Evolutionary conservation across 2,888 invertebrate species (phyloP), one percentile per base, ranked within the genome.

Genomic region (Pelosia muscerda): DNA sequence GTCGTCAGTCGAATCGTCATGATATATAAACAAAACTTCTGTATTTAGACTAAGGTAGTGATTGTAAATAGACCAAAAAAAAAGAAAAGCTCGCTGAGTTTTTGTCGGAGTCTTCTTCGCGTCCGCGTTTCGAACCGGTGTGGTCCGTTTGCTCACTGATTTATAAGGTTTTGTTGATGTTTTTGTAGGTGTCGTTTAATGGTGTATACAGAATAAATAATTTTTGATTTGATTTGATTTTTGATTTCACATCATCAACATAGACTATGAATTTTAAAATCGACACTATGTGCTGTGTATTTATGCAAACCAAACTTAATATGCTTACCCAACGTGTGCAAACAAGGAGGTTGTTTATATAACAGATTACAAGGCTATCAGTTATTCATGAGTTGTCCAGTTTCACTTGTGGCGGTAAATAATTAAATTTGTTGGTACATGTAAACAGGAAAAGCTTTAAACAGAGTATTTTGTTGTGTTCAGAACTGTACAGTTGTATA

Each of bases 341-440:
- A 72, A 69, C 73, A 71, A 53, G 64, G 57, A 64, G 31, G 63
- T 15, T 73, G 78, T 73, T 74, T 73, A 66, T 64, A 63, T 67
- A 65, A 19, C 59, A 64, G 71, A 71, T 74, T 76, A 78, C 72
- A 65, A 67, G 54, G 54, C 62, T 61, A 72, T 80, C 66, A 70
- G 70, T 63, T 79, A 77, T 79, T 77, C 77, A 79, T 75, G 80
- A 77, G 71, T 28, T 65, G 23, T 56, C 67, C 56, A 49, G 62
- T 62, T 71, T 75, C 73, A 73, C 65, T 79, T 69, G 63, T 56
- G 61, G 62, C 31, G 57, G 67, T 75, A 69, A 73, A 77, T 79
- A 77, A 79, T 77, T 79, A 57, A 73, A 68, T 61, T 73, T 70
- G 75, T 65, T 76, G 68, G 77, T 66, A 63, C 22, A 60, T 63